Evolutionary conservation across 2,888 invertebrate genomes (phyloP).

Genomic region (Dryadula phaetusa): DNA sequence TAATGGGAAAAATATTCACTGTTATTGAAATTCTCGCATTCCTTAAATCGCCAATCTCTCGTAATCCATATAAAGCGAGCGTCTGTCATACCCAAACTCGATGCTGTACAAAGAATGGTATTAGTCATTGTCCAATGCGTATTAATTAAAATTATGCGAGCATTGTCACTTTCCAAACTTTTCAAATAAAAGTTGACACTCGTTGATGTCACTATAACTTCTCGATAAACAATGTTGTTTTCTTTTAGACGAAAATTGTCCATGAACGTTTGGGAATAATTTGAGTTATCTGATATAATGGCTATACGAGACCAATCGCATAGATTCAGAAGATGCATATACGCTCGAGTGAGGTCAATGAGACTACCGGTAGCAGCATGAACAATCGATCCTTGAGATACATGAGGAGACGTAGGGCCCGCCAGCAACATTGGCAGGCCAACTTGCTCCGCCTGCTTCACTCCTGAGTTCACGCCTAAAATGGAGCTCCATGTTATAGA

Average conservation of each 20-base stretch:
- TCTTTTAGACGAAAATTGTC: constrained; percentile 23
- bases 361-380: constrained; percentile 44
- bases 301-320: constrained; percentile 88
- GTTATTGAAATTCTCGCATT: constrained; percentile 6
- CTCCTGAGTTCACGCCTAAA: constrained; percentile 20
- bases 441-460: not conserved
- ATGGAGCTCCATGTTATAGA: constrained; percentile 38
- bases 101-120: constrained; percentile 87
- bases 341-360: constrained; percentile 45
- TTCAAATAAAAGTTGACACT: constrained; percentile 36
- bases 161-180: constrained; percentile 62
- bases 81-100: constrained; percentile 69
- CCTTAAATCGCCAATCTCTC: constrained; percentile 54
- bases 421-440: constrained; percentile 41
- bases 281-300: constrained; percentile 86
- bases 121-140: constrained; percentile 86
- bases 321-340: constrained; percentile 42
- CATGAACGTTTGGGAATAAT: constrained; percentile 43
- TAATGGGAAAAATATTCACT: constrained; percentile 41
- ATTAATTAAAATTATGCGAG: constrained; percentile 92
- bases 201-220: constrained; percentile 25
- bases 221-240: constrained; percentile 12
- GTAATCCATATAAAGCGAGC: constrained; percentile 58
- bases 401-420: constrained; percentile 47
- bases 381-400: constrained; percentile 32